Evolutionary conservation across 2,113 vertebrate genomes (phyloP), one percentile per base, ranked within the genome.

Genomic region (Pogonocichla stellata): DNA sequence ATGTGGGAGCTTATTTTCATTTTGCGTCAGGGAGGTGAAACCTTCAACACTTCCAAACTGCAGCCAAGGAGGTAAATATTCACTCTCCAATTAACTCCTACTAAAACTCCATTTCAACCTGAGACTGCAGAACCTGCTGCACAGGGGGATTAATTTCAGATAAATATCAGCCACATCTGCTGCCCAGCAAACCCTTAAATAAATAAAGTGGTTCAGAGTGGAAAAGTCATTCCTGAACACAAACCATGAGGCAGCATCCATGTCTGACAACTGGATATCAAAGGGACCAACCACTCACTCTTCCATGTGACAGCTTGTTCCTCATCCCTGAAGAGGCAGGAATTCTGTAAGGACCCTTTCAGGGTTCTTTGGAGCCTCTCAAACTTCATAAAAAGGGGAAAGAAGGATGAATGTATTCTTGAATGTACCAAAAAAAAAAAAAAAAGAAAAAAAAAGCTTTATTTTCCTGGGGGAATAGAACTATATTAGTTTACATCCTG

Each of bases 401-500:
- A 84, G 40, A 48, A 47, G 28, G 77, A 78, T 54, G 45, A 65
- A 91, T 42, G 8, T 73, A 72, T 72, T 81, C 89, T 60, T 72
- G 29, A 90, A 73, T 0, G 2, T 12, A 67, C 28, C 0, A n/a
- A 67, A 43, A 62, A n/a, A 51, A 42, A 56, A 45, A 36, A 36
- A 42, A 74, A 84, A 40, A 36, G 36, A 74, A 84, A 40, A 50
- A 22, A 10, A 14, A 29, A 54, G 70, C 54, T 80, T 82, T 80
- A 31, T 94, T 93, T 88, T 92, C 94, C 80, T 3, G 2, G 61
- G 70, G 80, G 94, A 92, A 84, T 92, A 85, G 50, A 82, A 85
- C 95, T 89, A 79, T 93, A 95, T 95, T 95, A 85, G 92, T 97
- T 97, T 96, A 97, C 95, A 91, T 95, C 80, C 93, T 92, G 84